phyloP scores from a whole-genome alignment of 2,797 vertebrate species.

The Serranus cabrilla region DNA sequence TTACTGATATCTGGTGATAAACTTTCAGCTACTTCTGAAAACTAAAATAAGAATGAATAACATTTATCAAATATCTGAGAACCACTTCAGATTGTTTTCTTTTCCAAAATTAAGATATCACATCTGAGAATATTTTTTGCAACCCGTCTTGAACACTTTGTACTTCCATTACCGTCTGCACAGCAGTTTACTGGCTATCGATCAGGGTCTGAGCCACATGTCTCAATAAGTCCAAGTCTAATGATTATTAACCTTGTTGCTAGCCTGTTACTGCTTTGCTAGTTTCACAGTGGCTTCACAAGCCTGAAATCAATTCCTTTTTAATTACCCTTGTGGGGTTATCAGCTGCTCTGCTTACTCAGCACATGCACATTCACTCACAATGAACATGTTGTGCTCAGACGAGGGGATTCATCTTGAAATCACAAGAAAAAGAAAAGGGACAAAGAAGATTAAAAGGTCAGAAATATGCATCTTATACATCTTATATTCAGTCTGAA shows the following conservation, averaged over 20 bases:
- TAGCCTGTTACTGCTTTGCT: conserved; percentile 9
- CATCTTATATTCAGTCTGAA: neutral
- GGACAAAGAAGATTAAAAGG: neutral
- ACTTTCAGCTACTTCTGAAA: too few relatives aligned
- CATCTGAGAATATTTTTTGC: too few relatives aligned
- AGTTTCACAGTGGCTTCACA: conserved; percentile 15
- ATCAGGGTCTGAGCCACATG: neutral
- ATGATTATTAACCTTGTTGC: conserved; percentile 17
- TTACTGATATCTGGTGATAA: too few relatives aligned
- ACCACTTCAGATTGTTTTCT: too few relatives aligned
- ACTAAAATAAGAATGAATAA: too few relatives aligned
- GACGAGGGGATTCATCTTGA: neutral
- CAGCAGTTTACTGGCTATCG: neutral
- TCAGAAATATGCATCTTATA: neutral
- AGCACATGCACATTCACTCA: conserved; percentile 23
- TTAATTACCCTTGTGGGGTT: conserved; percentile 36
- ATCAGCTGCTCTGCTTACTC: conserved; percentile 40
- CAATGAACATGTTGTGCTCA: neutral
- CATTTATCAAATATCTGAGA: too few relatives aligned
- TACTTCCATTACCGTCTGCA: neutral
- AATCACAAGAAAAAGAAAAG: neutral
- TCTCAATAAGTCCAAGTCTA: conserved; percentile 1
- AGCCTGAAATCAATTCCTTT: conserved; percentile 46
- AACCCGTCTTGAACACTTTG: too few relatives aligned
- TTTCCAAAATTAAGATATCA: too few relatives aligned